A percentile compares a stretch with the other conserved stretches of the same genome.
Evolutionary conservation across 2,797 vertebrate genomes (phyloP).

Genomic region (Trematomus bernacchii): DNA sequence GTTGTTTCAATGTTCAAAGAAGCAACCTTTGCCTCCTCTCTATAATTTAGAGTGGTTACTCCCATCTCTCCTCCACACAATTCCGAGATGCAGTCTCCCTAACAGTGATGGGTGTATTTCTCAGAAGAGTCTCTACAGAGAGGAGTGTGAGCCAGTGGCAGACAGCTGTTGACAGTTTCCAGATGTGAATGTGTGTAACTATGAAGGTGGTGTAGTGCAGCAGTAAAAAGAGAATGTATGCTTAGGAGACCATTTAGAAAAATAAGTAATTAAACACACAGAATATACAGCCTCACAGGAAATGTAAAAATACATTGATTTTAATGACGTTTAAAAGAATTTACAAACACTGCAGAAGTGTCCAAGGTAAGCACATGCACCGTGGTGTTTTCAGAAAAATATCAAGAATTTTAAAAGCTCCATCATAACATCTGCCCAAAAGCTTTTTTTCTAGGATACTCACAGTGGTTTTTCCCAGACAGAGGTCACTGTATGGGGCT

Average conservation of each 20-base stretch:
- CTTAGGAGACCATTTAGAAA: constrained; percentile 13
- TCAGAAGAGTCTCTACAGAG: constrained; percentile 30
- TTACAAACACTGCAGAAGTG: constrained; percentile 29
- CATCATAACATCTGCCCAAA: constrained; percentile 51
- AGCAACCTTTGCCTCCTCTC: neutral
- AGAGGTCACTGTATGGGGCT: constrained; percentile 25
- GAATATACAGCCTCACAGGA: constrained; percentile 1
- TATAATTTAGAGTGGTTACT: constrained; percentile 28
- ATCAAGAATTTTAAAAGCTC: constrained; percentile 20
- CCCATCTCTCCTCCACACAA: constrained; percentile 14
- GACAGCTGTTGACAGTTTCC: constrained; percentile 49
- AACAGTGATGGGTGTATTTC: constrained; percentile 36
- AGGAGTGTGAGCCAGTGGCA: constrained; percentile 43
- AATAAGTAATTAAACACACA: constrained; percentile 17
- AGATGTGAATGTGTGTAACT: constrained; percentile 46
- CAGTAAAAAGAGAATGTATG: constrained; percentile 14
- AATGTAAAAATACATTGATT: constrained; percentile 19
- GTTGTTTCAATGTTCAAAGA: constrained; percentile 40
- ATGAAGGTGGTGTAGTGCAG: constrained; percentile 27
- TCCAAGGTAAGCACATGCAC: constrained; percentile 18
- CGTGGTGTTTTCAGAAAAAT: constrained; percentile 12
- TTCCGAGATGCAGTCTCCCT: constrained; percentile 17
- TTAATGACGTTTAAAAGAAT: constrained; percentile 25
- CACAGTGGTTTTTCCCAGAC: constrained; percentile 24
- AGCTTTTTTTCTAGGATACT: constrained; percentile 24